Base-by-base conservation (phyloP, 92 coral and sea anemone genomes). In the Actinostola sp. region DNA sequence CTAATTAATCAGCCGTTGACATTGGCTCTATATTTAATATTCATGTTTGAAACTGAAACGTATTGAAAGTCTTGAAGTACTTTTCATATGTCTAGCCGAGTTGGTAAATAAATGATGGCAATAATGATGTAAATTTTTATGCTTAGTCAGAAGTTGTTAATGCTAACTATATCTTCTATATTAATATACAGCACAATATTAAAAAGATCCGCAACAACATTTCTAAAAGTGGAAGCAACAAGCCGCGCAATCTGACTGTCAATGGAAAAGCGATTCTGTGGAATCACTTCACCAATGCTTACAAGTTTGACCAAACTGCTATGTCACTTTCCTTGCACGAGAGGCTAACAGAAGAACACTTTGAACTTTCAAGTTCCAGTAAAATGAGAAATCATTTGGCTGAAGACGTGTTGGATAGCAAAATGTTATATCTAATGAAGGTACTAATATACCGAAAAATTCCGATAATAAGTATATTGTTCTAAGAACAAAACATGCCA, bases 331-430 rank as follows among this genome's bases (percentile, higher is more conserved):
- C 88, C 10, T 54, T 58, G 15, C 83, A 83, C 52, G 65, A 83
- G 12, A 78, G 71, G 58, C 81, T 84, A 3, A 78, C 81, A 21
- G 81, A 41, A 36, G 85, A 84, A 3, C 89, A 84, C 62, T 84
- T 84, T 24, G 62, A 77, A 23, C 56, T 83, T 27, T 72, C 61
- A 33, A 54, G 84, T 2, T 60, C 81, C 1, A 51, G 81, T 27
- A 84, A 78, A 72, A 84, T 78, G 85, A 27, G 81, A 4, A 84
- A 84, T 48, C 84, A 84, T 42, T 73, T 84, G 19, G 84, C 89
- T 4, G 84, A 82, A 34, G 78, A 82, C 9, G 82, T 82, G 8
- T 43, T 82, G 24, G 84, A 83, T 21, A 77, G 54, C 39, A 72
- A 62, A 50, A 84, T 84, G 72, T 31, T 77, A 20, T 30, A 39